Evolutionary conservation across 2,888 invertebrate species (phyloP), one percentile per base, ranked within the genome.

Genomic region (Melieria crassipennis): DNA sequence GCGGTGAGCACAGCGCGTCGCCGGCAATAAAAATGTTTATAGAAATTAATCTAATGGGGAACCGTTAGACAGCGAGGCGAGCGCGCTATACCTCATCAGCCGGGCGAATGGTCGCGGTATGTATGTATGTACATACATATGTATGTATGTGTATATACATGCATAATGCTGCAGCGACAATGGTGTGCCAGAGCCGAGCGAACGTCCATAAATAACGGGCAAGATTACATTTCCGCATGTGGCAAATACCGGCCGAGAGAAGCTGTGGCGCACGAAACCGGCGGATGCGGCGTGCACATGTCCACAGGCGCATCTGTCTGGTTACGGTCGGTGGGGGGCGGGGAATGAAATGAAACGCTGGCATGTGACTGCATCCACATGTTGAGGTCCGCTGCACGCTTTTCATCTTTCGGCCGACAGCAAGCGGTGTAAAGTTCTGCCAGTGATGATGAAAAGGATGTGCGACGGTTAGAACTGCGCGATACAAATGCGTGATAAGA

Each of bases 181-280:
- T 30, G 7, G 58, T 46, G 11, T 16, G 45, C 55, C 30, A 30
- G 30, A 30, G 30, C 30, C 69, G 70, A 73, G 78, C 80, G 78
- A 79, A 80, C 79, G 79, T 80, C 83, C 81, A 84, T 83, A 83
- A 84, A 84, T 83, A 83, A 83, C 82, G 83, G 82, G 55, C 82
- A 81, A 83, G 84, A 83, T 83, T 82, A 82, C 82, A 82, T 83
- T 83, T 83, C 83, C 83, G 83, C 79, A 81, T 84, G 80, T 80
- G 81, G 78, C 60, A 67, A 61, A 50, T 52, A 16, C n/a, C 66
- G 55, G 16, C 45, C 3, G 30, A 30, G 30, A 30, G 30, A 30
- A 30, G 30, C 30, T 30, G 30, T 30, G 30, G 30, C 3, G 3
- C 30, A 30, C 30, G 30, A 30, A 30, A 30, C 30, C 30, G 30